Percentiles rank a stretch among this genome's conserved stretches.
These are phyloP conservation scores for Hemicordylus capensis DNA, from an alignment of 2,113 vertebrate genomes.

Conservation along the genomic window DNA sequence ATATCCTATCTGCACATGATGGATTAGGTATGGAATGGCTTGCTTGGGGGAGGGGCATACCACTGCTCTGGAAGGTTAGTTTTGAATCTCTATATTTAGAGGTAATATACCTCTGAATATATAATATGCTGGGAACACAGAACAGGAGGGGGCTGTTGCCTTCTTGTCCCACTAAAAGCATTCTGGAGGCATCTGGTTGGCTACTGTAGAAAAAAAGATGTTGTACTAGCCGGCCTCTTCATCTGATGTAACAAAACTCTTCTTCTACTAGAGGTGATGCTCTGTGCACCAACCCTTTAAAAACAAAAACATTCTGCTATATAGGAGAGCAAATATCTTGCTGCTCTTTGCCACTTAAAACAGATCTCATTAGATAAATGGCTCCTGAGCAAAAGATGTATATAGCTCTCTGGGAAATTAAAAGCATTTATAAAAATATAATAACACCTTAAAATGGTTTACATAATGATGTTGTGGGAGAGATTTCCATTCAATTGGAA, in stretches of 20 bases:
- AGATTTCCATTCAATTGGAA: not conserved
- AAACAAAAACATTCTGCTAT: not conserved
- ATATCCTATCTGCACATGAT: too few species aligned
- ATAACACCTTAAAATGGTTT: not conserved
- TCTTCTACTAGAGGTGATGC: not conserved
- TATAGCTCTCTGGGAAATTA: not conserved
- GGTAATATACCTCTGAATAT: not conserved
- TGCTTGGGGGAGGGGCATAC: too few species aligned
- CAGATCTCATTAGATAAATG: not conserved
- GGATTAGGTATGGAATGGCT: too few species aligned
- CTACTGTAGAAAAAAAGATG: not conserved
- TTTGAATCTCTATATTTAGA: not conserved
- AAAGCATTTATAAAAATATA: not conserved
- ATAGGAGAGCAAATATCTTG: not conserved
- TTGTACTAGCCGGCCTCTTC: not conserved
- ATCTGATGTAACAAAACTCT: not conserved
- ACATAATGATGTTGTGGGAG: not conserved
- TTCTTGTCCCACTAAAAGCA: too few species aligned
- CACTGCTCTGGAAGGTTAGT: not conserved
- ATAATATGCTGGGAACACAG: not conserved
- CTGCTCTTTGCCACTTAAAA: not conserved
- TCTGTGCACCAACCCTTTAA: not conserved
- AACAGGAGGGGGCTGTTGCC: not conserved
- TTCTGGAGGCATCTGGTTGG: not conserved
- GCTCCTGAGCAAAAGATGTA: not conserved